Base-by-base conservation (phyloP, 2,113 vertebrate genomes). In the Carassius carassius region DNA sequence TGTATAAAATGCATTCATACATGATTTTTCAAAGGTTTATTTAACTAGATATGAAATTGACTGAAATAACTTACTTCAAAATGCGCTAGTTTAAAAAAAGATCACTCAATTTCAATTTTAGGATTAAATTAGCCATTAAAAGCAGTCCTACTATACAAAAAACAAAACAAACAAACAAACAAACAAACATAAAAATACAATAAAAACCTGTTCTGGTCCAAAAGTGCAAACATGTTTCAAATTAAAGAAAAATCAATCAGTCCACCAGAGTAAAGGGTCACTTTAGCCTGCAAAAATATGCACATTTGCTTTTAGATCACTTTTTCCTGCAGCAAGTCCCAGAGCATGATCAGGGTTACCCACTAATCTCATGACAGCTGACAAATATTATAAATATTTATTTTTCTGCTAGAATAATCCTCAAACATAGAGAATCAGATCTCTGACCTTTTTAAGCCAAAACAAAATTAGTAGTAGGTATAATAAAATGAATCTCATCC, bases 191-290 rank as follows among this genome's bases (percentile, higher is more conserved):
- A 90, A 65, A 88, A 91, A 87, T 86, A 85, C 79, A 89, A 78
- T 90, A 87, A 67, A 84, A 87, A 92, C 89, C 83, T 87, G 83
- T 86, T 72, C 88, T 92, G 91, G 91, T 93, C 88, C 91, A 87
- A 90, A 91, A 90, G 91, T 92, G 89, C 91, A 90, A 89, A 90
- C 82, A 77, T 76, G 70, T 86, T 60, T 77, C 41, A 81, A 67
- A 78, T 65, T 70, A 81, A 80, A 85, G 17, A 3, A 82, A 72
- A 73, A 35, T 41, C 75, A 51, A 23, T 25, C 49, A 41, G 17
- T 54, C 58, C 87, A 88, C 84, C 19, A 58, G 21, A 79, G 35
- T 56, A 37, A 44, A 51, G 41, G 3, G 25, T 63, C 51, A 54
- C 65, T 3, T 65, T 5, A 76, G 29, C 54, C 12, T 73, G 29